A percentile compares a stretch with the other conserved stretches of the same genome.
Evolutionary conservation across 2,888 invertebrate genomes (phyloP).

Genomic region (Diaprepes abbreviatus): DNA sequence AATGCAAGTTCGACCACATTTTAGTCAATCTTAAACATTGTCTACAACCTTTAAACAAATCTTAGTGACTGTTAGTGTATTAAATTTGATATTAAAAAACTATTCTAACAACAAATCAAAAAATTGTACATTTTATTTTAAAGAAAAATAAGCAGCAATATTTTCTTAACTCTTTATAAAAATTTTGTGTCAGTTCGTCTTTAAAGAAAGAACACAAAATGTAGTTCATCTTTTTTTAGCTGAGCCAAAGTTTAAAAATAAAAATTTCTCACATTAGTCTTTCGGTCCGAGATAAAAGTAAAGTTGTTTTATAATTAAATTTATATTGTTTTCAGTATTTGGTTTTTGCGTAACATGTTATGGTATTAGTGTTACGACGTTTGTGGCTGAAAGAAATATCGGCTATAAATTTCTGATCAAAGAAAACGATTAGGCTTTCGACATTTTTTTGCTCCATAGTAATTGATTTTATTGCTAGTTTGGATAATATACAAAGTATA

Average conservation of each 20-base stretch:
- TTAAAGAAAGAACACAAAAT: background rate
- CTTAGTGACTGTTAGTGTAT: too few relatives aligned
- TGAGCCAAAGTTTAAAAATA: conserved; percentile 34
- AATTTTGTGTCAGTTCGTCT: too few relatives aligned
- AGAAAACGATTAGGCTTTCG: conserved; percentile 9
- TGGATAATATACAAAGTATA: too few relatives aligned
- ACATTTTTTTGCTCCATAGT: background rate
- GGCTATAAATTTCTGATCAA: conserved; percentile 37
- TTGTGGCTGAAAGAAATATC: conserved; percentile 27
- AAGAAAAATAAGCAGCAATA: too few relatives aligned
- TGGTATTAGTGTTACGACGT: conserved; percentile 23
- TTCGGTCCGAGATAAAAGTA: conserved; percentile 14
- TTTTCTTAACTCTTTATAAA: too few relatives aligned
- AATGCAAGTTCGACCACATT: too few relatives aligned
- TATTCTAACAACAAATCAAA: too few relatives aligned
- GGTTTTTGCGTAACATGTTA: conserved; percentile 30
- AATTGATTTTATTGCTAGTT: conserved; percentile 2
- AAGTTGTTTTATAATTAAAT: conserved; percentile 38
- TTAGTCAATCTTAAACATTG: too few relatives aligned
- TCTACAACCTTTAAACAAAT: too few relatives aligned
- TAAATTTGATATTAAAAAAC: too few relatives aligned
- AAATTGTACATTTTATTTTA: too few relatives aligned
- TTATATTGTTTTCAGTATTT: conserved; percentile 22
- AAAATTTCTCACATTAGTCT: conserved; percentile 45
- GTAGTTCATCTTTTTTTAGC: conserved; percentile 34